Evolutionary conservation across 2,888 invertebrate species (phyloP).

Genomic region (Euzophera pinguis): DNA sequence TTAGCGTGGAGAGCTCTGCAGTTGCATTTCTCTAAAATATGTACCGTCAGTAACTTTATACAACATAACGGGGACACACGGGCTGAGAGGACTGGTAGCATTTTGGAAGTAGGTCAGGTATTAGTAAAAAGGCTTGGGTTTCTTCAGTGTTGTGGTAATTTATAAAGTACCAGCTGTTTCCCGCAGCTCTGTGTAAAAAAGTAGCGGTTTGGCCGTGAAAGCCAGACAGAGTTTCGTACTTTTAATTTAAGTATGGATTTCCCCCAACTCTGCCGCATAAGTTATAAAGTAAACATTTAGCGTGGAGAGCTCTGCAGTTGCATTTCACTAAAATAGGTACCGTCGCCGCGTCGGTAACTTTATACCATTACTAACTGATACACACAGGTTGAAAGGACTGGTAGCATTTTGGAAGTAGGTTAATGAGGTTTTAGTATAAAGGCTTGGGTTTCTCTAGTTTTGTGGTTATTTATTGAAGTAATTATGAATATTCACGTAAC

Average conservation of each 20-base stretch:
- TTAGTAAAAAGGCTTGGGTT: no score
- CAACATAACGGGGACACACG: not conserved
- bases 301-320: not conserved
- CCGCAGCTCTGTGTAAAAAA: no score
- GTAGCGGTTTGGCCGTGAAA: no score
- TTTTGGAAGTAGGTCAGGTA: not conserved
- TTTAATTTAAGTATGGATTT: no score
- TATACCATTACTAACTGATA: not conserved
- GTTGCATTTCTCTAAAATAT: constrained; percentile 4
- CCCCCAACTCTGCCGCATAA: not conserved
- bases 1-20: not conserved
- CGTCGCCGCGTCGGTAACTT: constrained; percentile 7
- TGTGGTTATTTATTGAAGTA: no score
- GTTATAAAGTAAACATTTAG: constrained; percentile 1
- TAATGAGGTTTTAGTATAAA: no score
- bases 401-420: no score
- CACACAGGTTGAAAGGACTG: not conserved
- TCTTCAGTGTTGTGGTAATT: no score
- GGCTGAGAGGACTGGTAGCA: not conserved
- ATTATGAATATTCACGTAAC: no score
- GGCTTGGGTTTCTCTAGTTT: no score
- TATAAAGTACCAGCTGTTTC: no score
- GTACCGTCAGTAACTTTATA: constrained; percentile 3
- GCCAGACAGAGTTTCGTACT: no score
- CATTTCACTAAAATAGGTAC: constrained; percentile 1